A percentile compares a stretch with the other conserved stretches of the same genome.
Evolutionary conservation across 2,888 invertebrate genomes (phyloP).

Genomic region (Temnothorax ravouxi): DNA sequence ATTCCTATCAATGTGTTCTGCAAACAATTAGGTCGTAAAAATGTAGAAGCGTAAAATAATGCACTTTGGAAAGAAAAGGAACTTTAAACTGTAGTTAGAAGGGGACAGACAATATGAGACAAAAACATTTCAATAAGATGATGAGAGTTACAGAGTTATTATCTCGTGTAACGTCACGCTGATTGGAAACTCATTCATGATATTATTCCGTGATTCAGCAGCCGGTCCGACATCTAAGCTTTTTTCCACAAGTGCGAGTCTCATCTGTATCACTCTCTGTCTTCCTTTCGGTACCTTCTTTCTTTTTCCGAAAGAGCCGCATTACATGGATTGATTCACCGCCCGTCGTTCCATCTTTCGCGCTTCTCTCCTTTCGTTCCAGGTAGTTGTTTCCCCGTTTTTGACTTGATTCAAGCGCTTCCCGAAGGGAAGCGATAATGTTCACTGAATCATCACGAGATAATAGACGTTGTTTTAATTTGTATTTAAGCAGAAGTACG

Average conservation of each 20-base stretch:
- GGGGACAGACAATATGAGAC: not conserved
- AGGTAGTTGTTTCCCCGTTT: conserved; percentile 63
- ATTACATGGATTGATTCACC: conserved; percentile 68
- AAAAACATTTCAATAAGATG: conserved; percentile 49
- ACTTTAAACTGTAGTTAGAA: not conserved
- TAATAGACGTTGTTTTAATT: conserved; percentile 20
- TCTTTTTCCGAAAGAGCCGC: conserved; percentile 60
- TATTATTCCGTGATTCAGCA: conserved; percentile 78
- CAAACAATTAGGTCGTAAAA: conserved; percentile 29
- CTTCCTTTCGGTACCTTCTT: conserved; percentile 41
- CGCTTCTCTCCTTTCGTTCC: conserved; percentile 66
- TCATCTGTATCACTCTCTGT: conserved; percentile 38
- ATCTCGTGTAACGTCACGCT: conserved; percentile 60
- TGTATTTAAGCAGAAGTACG: not conserved
- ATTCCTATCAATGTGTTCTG: not conserved
- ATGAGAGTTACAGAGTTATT: conserved; percentile 43
- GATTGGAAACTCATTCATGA: conserved; percentile 73
- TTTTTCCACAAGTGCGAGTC: conserved; percentile 50
- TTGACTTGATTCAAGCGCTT: conserved; percentile 53
- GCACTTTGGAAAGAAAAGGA: not conserved
- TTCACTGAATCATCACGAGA: conserved; percentile 22
- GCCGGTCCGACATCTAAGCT: conserved; percentile 58
- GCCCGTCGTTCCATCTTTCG: conserved; percentile 62
- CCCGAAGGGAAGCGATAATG: not conserved
- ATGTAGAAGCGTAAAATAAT: conserved; percentile 30